phyloP scores from a whole-genome alignment of 2,113 vertebrate genomes.

The Amphiprion percula region DNA sequence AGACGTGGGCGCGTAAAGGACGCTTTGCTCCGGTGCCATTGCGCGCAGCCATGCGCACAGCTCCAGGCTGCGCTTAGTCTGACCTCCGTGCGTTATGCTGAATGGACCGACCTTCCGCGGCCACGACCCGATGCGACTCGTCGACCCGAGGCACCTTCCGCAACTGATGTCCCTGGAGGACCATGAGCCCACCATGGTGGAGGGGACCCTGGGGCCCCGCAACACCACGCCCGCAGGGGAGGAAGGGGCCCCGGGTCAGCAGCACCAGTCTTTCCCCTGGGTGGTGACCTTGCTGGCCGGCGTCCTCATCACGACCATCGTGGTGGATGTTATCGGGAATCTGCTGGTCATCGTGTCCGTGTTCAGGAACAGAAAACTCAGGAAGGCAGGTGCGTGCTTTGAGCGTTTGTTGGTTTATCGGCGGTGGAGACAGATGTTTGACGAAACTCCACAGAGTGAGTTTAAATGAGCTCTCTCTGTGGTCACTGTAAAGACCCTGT shows the following conservation, averaged over 20 bases:
- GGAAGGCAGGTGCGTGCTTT: constrained; percentile 84
- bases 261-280: constrained; percentile 79
- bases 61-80: not conserved
- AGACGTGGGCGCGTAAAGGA: constrained; percentile 1
- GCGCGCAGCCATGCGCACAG: constrained; percentile 29
- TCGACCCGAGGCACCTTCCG: constrained; percentile 68
- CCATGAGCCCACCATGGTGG: constrained; percentile 73
- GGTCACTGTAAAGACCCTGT: not conserved
- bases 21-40: constrained; percentile 7
- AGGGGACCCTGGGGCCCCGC: constrained; percentile 66
- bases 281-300: constrained; percentile 79
- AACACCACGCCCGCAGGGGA: constrained; percentile 73
- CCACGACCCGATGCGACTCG: constrained; percentile 64
- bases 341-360: constrained; percentile 88
- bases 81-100: constrained; percentile 55
- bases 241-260: constrained; percentile 58
- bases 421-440: too few relatives aligned
- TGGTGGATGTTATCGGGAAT: constrained; percentile 87
- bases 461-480: not conserved
- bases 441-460: not conserved
- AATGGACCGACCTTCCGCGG: constrained; percentile 41
- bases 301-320: constrained; percentile 87
- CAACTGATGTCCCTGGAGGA: constrained; percentile 78
- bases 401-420: not conserved
- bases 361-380: constrained; percentile 88